A percentile compares a stretch with the other conserved stretches of the same genome.
Evolutionary conservation across 2,888 invertebrate species (phyloP).

Genomic region (Papilio gigon): DNA sequence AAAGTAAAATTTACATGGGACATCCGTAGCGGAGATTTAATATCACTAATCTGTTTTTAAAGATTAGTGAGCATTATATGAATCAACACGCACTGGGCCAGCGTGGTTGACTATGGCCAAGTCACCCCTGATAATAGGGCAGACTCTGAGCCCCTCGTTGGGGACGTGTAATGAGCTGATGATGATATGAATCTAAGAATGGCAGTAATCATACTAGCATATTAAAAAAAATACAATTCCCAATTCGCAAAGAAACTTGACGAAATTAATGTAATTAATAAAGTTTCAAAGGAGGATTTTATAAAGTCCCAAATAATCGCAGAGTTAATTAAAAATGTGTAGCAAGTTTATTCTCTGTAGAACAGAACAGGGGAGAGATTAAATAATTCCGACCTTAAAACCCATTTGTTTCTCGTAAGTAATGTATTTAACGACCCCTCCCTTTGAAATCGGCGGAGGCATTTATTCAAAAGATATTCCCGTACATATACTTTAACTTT

Average conservation of each 20-base stretch:
- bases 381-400: slow-evolving; percentile 42
- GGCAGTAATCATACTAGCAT: background rate
- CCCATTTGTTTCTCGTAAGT: slow-evolving; percentile 41
- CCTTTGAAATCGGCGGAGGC: slow-evolving; percentile 41
- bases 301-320: slow-evolving; percentile 37
- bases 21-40: too few species aligned
- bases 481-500: slow-evolving; percentile 39
- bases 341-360: slow-evolving; percentile 42
- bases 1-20: too few species aligned
- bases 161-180: too few species aligned
- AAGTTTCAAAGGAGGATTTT: slow-evolving; percentile 31
- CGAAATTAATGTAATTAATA: slow-evolving; percentile 37
- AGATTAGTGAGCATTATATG: too few species aligned
- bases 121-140: too few species aligned
- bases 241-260: slow-evolving; percentile 21
- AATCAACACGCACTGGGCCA: too few species aligned
- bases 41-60: too few species aligned
- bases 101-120: too few species aligned
- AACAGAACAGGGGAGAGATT: slow-evolving; percentile 40
- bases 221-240: slow-evolving; percentile 5
- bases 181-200: too few species aligned
- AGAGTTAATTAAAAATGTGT: slow-evolving; percentile 42
- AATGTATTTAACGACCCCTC: slow-evolving; percentile 41
- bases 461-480: slow-evolving; percentile 37
- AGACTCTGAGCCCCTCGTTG: too few species aligned